Conservation (phyloP, 2,113 vertebrate species). For the Rana temporaria region DNA sequence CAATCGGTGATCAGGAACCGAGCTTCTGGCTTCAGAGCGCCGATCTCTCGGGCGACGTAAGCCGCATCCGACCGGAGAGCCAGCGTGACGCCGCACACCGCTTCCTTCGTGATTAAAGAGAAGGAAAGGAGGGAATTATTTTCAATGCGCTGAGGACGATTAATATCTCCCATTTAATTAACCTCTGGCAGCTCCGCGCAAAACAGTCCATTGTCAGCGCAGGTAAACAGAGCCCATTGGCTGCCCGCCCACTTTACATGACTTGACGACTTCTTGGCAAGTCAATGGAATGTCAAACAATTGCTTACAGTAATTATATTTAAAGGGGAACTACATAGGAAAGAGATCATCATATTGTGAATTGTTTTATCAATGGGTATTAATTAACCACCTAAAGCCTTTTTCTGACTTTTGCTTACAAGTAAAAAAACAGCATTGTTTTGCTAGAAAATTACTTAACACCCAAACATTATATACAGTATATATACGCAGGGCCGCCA, state of each 20-base stretch:
- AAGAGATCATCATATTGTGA: too few species aligned
- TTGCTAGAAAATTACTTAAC: too few species aligned
- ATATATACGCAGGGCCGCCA: too few species aligned
- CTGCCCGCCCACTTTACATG: neutral
- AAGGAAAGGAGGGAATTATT: slow-evolving; percentile 5
- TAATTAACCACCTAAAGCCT: too few species aligned
- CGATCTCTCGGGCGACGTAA: slow-evolving; percentile 76
- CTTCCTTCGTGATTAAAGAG: slow-evolving; percentile 75
- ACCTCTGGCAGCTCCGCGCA: slow-evolving; percentile 2
- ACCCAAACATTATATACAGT: too few species aligned
- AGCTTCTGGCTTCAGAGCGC: slow-evolving; percentile 80
- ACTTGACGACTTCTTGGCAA: neutral
- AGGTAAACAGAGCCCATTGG: slow-evolving; percentile 2
- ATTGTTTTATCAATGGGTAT: too few species aligned
- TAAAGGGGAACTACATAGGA: neutral
- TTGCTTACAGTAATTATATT: neutral
- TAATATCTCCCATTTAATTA: slow-evolving; percentile 21
- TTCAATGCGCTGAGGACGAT: slow-evolving; percentile 1
- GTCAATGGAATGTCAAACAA: neutral
- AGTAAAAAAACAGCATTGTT: too few species aligned
- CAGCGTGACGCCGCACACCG: slow-evolving; percentile 76
- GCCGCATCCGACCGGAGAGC: slow-evolving; percentile 77
- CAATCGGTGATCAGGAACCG: slow-evolving; percentile 76
- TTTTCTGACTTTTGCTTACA: too few species aligned
- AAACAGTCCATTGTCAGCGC: slow-evolving; percentile 29